phyloP scores from a whole-genome alignment of 1,140 invertebrate species.

The Orchesella cincta region DNA sequence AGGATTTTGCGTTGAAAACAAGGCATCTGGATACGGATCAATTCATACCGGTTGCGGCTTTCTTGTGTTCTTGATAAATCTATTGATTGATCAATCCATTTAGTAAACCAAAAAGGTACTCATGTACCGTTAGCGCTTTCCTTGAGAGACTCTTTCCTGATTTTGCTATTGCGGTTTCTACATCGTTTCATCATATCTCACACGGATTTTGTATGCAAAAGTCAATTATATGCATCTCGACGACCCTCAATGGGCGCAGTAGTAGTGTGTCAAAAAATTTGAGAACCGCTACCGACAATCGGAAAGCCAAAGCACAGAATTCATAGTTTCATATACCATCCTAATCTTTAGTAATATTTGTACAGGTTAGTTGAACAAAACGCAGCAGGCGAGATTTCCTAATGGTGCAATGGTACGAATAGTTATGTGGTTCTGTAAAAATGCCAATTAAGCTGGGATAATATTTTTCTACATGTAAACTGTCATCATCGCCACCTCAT shows the following conservation, averaged over 20 bases:
- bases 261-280: too few species aligned
- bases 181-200: not conserved
- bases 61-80: not conserved
- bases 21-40: too few species aligned
- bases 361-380: slow-evolving; percentile 18
- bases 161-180: not conserved
- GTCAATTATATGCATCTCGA: too few species aligned
- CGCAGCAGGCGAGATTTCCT: slow-evolving; percentile 7
- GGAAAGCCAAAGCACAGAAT: too few species aligned
- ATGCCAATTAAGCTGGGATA: not conserved
- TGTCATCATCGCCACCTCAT: slow-evolving; percentile 23
- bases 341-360: slow-evolving; percentile 2
- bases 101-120: not conserved
- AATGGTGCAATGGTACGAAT: not conserved
- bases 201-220: too few species aligned
- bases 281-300: too few species aligned
- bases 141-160: too few species aligned
- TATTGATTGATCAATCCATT: slow-evolving; percentile 20
- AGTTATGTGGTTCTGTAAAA: not conserved
- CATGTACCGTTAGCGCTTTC: slow-evolving; percentile 1
- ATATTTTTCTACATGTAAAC: slow-evolving; percentile 12
- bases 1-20: too few species aligned
- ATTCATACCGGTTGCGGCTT: slow-evolving; percentile 19
- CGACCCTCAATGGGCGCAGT: too few species aligned
- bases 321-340: not conserved